Base-by-base conservation (phyloP, 92 coral and sea anemone species). In the Zoanthus sociatus region DNA sequence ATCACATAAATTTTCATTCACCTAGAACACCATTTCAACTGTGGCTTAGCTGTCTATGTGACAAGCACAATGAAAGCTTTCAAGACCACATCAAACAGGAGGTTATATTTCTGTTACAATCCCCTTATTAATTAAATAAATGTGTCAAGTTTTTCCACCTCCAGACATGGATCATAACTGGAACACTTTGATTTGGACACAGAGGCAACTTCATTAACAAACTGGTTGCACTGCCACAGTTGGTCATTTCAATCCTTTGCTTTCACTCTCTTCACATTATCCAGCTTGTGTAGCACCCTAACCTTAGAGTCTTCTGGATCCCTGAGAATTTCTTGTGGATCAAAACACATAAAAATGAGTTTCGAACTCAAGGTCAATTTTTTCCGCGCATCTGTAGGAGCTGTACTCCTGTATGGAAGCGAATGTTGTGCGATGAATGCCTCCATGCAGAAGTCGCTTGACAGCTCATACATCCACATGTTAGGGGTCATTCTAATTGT, bases 241-340 rank as follows among this genome's bases (percentile, higher is more conserved):
- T 26, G 74, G 74, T 69, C 74, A 69, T 69, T 12, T 17, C 42
- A 66, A 66, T 66, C 76, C 76, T 71, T 71, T 71, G 76, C 50
- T 71, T 71, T 71, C 55, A 73, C 56, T 73, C 77, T 73, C 77
- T 73, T 73, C 53, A 26, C 77, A 73, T 73, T 73, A 73, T 73
- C 77, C 77, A 73, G 55, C 55, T 73, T 73, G 55, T 73, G 77
- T 55, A 73, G 4, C 53, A 71, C 76, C 17, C 53, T 71, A 31
- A 50, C 77, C 77, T 73, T 44, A 44, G 77, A 73, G 77, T 73
- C 77, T 73, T 44, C 56, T 73, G 77, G 21, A 73, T 42, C 53
- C 56, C 77, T 73, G 77, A 73, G 53, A 73, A 73, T 73, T 73
- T 73, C 77, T 14, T 12, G 56, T 73, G 77, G 77, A 73, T 73